Base-by-base conservation (phyloP, 2,113 vertebrate species). In the Ictalurus furcatus region DNA sequence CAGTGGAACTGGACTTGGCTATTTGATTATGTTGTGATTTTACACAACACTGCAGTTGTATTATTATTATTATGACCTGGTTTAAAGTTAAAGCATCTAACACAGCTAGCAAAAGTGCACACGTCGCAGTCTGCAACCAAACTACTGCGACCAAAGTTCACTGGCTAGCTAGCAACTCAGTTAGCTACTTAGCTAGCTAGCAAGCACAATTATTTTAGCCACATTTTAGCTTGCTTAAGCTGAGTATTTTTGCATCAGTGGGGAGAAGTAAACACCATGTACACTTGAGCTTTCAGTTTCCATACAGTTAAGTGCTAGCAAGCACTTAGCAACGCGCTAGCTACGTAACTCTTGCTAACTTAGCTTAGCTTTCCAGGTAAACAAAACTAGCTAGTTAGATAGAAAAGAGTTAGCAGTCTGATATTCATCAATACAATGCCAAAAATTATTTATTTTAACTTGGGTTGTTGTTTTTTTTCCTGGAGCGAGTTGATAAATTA, bases 121-220 rank as follows among this genome's bases (percentile, higher is more conserved):
- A 52, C 19, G 71, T 40, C 7, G 21, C 73, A 81, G 16, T 23
- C 8, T 58, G 48, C 25, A 56, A 40, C 54, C 80, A 83, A 83
- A 83, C n/a, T n/a, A n/a, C n/a, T n/a, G 48, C 25, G 80, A 40
- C 54, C 80, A 83, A 83, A 83, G 81, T 83, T 63, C 81, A 83
- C 81, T 83, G 34, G 30, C 81, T 40, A 61, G n/a, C 17, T 59
- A 56, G 30, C 52, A 82, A 30, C 28, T 23, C 79, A 82, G n/a
- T 59, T 59, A 82, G 58, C 80, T 4, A 23, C 56, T 83, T 40
- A 63, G 56, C 81, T 14, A 23, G 25, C 12, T 28, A 76, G 6
- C 7, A 16, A 74, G 8, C 54, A 81, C 54, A 9, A 21, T 17
- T 58, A 58, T 17, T 56, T 14, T 11, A 81, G 28, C 52, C 52